Base-by-base conservation (phyloP, 2,113 vertebrate species). In the Sinocyclocheilus maitianheensis region DNA sequence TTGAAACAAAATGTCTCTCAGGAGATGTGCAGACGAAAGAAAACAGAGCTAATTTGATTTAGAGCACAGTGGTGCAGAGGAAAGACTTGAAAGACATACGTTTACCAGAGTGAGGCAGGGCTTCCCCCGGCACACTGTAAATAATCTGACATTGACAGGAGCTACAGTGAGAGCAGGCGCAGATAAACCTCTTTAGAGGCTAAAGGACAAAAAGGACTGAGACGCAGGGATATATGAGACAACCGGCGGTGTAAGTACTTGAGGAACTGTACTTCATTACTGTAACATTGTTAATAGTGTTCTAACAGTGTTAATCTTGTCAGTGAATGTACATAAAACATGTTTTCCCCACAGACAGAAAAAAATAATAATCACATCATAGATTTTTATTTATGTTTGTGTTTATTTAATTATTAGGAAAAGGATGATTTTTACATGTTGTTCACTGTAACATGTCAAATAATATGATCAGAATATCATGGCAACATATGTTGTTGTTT, bases 1-100 rank as follows among this genome's bases (percentile, higher is more conserved):
- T 88, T 88, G 91, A 92, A 91, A 92, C 89, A 84, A 92, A 93
- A 92, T 89, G 53, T 84, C 90, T 93, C 92, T 89, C 91, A 82
- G 87, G 92, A 93, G 90, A 92, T 80, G 88, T 62, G 34, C 75
- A 81, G 89, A 85, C 85, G 83, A 90, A 89, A 77, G 75, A 87
- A 85, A 85, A 85, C 88, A 60, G 83, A 24, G 83, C 58, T 90
- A 87, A 92, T 91, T 91, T 92, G 93, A 93, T 93, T 93, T 90
- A 90, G 87, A 86, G 90, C 88, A 89, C 87, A 90, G 46, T 86
- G 91, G 87, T 63, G 89, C 83, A 58, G 81, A 87, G 85, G 84
- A 77, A 58, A 79, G 91, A 90, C 85, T 91, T 93, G 90, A 91
- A 94, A 93, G 91, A 89, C 84, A 69, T 85, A 89, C 90, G 87